Evolutionary conservation across 2,888 invertebrate genomes (phyloP).

Genomic region (Sinotaia quadrata): DNA sequence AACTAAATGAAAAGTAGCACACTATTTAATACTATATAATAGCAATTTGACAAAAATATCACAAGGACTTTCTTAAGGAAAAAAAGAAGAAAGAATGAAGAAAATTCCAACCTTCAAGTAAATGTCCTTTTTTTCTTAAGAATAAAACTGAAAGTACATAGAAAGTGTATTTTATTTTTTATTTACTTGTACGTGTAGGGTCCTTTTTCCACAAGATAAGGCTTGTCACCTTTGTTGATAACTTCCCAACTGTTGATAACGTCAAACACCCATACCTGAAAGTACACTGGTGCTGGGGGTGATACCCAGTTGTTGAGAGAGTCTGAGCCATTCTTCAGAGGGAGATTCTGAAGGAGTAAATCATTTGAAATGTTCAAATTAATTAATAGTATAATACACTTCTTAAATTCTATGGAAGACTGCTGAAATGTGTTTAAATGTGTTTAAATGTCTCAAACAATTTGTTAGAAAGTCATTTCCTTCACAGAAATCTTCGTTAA

Average conservation of each 20-base stretch:
- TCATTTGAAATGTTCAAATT: too few relatives aligned
- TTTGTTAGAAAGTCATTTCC: too few relatives aligned
- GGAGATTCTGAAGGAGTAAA: constrained; percentile 86
- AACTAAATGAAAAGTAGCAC: too few relatives aligned
- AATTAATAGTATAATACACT: too few relatives aligned
- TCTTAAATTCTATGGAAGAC: background rate
- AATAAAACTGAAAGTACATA: background rate
- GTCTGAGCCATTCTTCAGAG: constrained; percentile 81
- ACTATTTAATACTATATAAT: too few relatives aligned
- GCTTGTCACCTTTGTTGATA: constrained; percentile 39
- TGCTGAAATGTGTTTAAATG: background rate
- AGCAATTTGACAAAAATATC: too few relatives aligned
- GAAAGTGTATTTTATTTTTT: background rate
- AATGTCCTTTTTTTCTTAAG: background rate
- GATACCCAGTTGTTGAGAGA: constrained; percentile 84
- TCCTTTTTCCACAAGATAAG: constrained; percentile 41
- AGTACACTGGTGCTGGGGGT: constrained; percentile 72
- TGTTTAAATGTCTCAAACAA: background rate
- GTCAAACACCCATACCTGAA: constrained; percentile 63
- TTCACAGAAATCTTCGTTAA: too few relatives aligned
- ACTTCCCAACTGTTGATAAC: constrained; percentile 54
- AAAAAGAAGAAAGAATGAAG: too few relatives aligned
- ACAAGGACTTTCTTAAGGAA: too few relatives aligned
- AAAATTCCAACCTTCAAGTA: too few relatives aligned
- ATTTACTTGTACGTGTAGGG: constrained; percentile 57